Base-by-base conservation (phyloP, 2,113 vertebrate genomes). In the Psammodynastes pulverulentus region DNA sequence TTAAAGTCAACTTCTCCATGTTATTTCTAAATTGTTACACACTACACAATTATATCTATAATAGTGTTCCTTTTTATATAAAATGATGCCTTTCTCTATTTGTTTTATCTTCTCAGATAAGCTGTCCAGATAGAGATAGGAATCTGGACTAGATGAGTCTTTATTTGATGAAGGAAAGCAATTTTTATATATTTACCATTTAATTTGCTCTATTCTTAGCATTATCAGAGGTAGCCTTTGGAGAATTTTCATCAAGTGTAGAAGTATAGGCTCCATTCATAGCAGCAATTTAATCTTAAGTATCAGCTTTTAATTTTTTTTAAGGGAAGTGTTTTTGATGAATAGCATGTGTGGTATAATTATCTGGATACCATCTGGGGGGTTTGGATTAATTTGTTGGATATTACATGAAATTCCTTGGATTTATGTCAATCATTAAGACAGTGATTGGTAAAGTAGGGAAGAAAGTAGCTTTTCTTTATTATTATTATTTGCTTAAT, bases 1-100 rank as follows among this genome's bases (percentile, higher is more conserved):
- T 24, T 19, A 23, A 93, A 97, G 96, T 96, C 97, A 97, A 97
- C 93, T 94, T 93, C 94, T 67, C 87, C 62, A 95, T 95, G 8
- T 56, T 94, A 10, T 94, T 94, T 94, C 91, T 94, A 92, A 85
- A 9, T 72, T 72, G 17, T 72, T 87, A n/a, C 89, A 9, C 29
- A 54, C 89, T 96, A 93, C 86, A 96, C 53, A 92, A 86, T 96
- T 95, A 92, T 95, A 96, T 13, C 94, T 92, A 85, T 29, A 94
- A 94, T 91, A 89, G 67, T 94, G 49, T 84, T 94, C 88, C 94
- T 91, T 91, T 88, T 58, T 56, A 43, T 67, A 52, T 67, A 15
- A 9, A 85, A 54, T 34, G 15, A 4, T 9, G 5, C 48, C 24
- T 56, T 9, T 86, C 52, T 10, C 49, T 48, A 85, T 51, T 84